Evolutionary conservation across 2,113 vertebrate species (phyloP), one percentile per base, ranked within the genome.

Genomic region (Clarias gariepinus): DNA sequence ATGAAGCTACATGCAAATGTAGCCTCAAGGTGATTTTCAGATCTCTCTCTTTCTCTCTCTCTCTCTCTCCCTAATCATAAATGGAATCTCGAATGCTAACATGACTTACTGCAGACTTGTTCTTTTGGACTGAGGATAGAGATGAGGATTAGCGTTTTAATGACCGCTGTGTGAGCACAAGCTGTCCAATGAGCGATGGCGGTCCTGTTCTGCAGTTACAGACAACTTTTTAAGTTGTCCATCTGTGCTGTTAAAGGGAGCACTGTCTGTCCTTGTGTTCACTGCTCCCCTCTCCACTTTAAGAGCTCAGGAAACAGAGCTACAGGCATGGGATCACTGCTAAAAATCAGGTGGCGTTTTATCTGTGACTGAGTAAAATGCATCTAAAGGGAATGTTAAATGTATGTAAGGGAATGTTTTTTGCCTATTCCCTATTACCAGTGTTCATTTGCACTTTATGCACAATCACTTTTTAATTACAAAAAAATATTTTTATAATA

Each of bases 191-290:
- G 60, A 82, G 47, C 81, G 79, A 87, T 84, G 61, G 82, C 69
- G 68, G 81, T 63, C 81, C 64, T 55, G 58, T 36, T 74, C 85
- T 80, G 73, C 61, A 60, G 61, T 83, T 86, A 68, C 28, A 58
- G 57, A 58, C 33, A 16, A 68, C 76, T 83, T 68, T 84, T 53
- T 60, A 28, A 85, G 57, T 69, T 57, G 68, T 60, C 85, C 77
- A 89, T 76, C 82, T 89, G 85, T 78, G 16, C 77, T 81, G 53
- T 76, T 86, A 53, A 52, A 53, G n/a, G 8, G 33, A n/a, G 77
- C 81, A 63, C 80, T 36, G 82, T 86, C 84, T 88, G 84, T 60
- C 23, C 30, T 25, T 68, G 57, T 30, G 57, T 78, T 19, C 21
- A 58, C 4, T 33, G 6, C 41, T 69, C 63, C 71, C 2, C 9